Base-by-base conservation (phyloP, 2,888 invertebrate genomes). In the Drosophila mimetica region DNA sequence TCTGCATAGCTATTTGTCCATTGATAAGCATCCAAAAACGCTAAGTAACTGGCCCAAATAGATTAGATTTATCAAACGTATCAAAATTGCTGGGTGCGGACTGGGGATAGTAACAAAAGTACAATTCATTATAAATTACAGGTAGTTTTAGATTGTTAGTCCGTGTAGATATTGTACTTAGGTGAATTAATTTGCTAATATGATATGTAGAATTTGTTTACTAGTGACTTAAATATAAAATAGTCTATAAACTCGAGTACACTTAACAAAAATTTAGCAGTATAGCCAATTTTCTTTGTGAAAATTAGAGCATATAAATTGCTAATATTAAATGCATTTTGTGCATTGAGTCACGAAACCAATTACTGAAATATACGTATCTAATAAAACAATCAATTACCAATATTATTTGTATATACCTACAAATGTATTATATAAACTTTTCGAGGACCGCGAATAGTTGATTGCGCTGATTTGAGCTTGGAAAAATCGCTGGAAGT, bases 401-500 rank as follows among this genome's bases (percentile, higher is more conserved):
- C 28, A 39, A 9, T 16, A 30, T 2, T 28, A 25, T 7, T 18
- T 41, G 14, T 25, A n/a, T 20, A 25, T 32, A 8, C 25, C 7
- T 11, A 41, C 7, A 37, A 37, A 25, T 30, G 14, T 34, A n/a
- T 1, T 4, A 13, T 22, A 22, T 34, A 14, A 25, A 25, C 46
- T 13, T 30, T 30, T n/a, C n/a, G 4, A 46, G 30, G 16, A 18
- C 53, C 51, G 44, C 46, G 36, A 37, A 28, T 34, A 32, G 18
- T 51, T 20, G 44, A 22, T 59, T 25, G 46, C 47, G 14, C 36
- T 36, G 41, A 20, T 28, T 41, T 6, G 30, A 30, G 63, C 34
- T 42, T 63, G 63, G 34, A 63, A 63, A 61, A 63, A 28, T 63
- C 16, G 9, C 20, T 30, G n/a, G 8, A 69, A 83, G 88, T 86